These are phyloP conservation scores for Albula glossodonta DNA, from an alignment of 2,113 vertebrate species.

Conservation along the genomic window DNA sequence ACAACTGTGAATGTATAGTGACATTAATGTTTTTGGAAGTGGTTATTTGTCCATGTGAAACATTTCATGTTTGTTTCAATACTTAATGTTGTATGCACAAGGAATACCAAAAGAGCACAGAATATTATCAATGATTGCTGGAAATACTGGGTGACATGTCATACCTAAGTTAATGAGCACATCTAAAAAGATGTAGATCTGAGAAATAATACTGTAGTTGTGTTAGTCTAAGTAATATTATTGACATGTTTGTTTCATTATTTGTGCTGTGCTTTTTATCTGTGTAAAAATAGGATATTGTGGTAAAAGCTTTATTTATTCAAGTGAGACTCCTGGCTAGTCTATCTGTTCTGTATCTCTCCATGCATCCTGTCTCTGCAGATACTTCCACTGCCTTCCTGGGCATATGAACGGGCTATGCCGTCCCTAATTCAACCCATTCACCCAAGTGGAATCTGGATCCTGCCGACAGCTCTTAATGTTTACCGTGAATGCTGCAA, in stretches of 20 bases:
- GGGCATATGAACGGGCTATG: background rate
- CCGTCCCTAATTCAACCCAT: background rate
- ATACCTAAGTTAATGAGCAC: conserved; percentile 34
- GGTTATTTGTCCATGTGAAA: background rate
- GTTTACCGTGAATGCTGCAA: background rate
- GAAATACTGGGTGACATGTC: conserved; percentile 16
- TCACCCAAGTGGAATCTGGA: background rate
- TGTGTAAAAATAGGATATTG: background rate
- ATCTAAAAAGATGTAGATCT: background rate
- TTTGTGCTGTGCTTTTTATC: conserved; percentile 8
- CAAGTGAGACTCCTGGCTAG: background rate
- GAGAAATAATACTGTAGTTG: background rate
- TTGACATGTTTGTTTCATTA: background rate
- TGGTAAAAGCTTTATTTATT: background rate
- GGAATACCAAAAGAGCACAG: background rate
- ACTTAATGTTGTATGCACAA: background rate
- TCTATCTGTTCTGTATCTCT: background rate
- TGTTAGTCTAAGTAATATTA: background rate
- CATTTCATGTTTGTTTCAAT: background rate
- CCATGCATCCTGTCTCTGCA: background rate
- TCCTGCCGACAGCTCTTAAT: background rate
- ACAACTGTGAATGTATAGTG: background rate
- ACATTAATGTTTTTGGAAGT: background rate
- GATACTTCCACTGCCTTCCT: background rate
- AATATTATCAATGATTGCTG: conserved; percentile 22